Percentiles rank a stretch among this genome's conserved stretches.
These are phyloP conservation scores for Apogon talboti DNA, from an alignment of 2,797 vertebrate species.

Conservation along the genomic window DNA sequence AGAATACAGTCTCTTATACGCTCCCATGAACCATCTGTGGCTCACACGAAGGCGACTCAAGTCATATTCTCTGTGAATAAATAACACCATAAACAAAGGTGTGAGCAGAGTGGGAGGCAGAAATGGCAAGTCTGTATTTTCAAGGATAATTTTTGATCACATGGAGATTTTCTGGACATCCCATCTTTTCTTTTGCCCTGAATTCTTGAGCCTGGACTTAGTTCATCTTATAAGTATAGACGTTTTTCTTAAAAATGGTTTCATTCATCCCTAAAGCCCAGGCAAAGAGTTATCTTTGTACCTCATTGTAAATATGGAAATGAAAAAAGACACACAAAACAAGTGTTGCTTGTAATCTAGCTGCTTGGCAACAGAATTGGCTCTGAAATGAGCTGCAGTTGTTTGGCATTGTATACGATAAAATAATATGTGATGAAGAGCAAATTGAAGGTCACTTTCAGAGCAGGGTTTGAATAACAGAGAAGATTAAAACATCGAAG, in stretches of 20 bases:
- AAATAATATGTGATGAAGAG: constrained; percentile 13
- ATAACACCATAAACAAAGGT: constrained; percentile 19
- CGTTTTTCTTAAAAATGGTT: neutral
- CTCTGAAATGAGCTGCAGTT: neutral
- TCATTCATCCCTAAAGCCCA: neutral
- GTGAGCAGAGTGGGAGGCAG: constrained; percentile 23
- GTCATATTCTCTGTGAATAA: constrained; percentile 12
- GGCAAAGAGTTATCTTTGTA: constrained; percentile 8
- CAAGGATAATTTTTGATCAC: neutral
- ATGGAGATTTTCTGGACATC: neutral
- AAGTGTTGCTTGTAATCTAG: neutral
- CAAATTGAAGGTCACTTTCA: constrained; percentile 38
- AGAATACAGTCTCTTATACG: constrained; percentile 35
- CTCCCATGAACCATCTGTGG: constrained; percentile 55
- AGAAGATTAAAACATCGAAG: constrained; percentile 24
- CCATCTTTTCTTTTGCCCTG: neutral
- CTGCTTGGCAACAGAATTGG: constrained; percentile 13
- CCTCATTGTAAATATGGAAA: constrained; percentile 29
- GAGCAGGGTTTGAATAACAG: constrained; percentile 3
- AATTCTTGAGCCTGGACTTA: neutral
- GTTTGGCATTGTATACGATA: neutral
- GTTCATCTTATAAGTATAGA: constrained; percentile 6
- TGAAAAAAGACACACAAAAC: neutral
- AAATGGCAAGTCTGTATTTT: constrained; percentile 22
- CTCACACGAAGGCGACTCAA: constrained; percentile 20